Base-by-base conservation (phyloP, 1,140 invertebrate genomes). In the Pissodes strobi region DNA sequence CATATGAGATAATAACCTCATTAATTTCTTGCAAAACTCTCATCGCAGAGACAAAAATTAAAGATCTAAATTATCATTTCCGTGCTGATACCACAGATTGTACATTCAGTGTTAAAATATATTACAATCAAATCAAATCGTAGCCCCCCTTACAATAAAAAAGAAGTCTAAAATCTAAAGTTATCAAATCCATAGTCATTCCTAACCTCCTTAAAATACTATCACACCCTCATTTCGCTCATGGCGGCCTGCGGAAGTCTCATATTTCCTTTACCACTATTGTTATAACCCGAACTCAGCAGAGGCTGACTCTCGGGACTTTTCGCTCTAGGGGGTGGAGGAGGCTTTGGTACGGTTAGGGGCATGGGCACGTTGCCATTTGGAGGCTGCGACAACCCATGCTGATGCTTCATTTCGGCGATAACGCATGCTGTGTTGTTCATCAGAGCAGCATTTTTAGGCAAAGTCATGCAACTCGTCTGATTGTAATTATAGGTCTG, bases 211-310 rank as follows among this genome's bases (percentile, higher is more conserved):
- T 37, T 27, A 37, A 52, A 48, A 15, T 43, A 59, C 48, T 86
- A 88, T 92, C 90, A 92, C 86, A 91, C 90, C 70, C 90, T 84
- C 89, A 91, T 92, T 79, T 91, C 90, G 52, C 86, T 88, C 79
- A 91, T 90, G 12, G 88, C 86, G 19, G 88, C 87, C 73, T 90
- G 88, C 30, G 88, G 88, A 56, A 90, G 82, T 69, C 87, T 83
- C 64, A 80, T 77, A 41, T 74, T 74, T n/a, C 69, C 69, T 62
- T 75, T 75, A 41, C 69, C 64, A 15, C 60, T 58, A 23, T 46
- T 68, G 52, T 73, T 73, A 9, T 53, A 45, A 4, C 69, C 64
- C 19, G 69, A 57, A 57, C 81, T 78, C 48, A 84, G 76, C 39
- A 85, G 73, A 1, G 84, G 84, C 68, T 84, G 84, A 45, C 80